Evolutionary conservation across 2,113 vertebrate species (phyloP).

Genomic region (Trichechus manatus): DNA sequence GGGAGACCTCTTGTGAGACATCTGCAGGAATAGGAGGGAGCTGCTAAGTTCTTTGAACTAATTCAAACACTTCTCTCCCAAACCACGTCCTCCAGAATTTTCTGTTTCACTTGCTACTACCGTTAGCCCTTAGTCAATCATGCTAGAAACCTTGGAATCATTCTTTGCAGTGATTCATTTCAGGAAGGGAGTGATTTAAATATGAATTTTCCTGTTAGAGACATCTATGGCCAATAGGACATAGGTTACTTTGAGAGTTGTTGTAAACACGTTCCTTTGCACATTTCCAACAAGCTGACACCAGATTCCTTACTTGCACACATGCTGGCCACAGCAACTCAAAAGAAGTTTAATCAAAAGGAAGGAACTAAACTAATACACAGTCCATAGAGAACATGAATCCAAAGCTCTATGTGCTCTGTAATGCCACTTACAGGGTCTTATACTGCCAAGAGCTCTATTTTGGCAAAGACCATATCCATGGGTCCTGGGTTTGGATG

Average conservation of each 20-base stretch:
- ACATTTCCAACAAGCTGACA: neutral
- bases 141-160: neutral
- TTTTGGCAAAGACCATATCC: neutral
- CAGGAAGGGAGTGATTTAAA: neutral
- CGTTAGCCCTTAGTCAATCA: neutral
- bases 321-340: neutral
- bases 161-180: conserved; percentile 26
- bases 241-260: neutral
- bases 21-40: neutral
- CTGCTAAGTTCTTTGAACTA: neutral
- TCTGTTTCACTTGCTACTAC: neutral
- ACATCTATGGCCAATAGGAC: neutral
- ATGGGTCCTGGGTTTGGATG: neutral
- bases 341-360: neutral
- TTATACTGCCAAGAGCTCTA: neutral
- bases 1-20: neutral
- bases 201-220: neutral
- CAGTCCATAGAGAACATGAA: neutral
- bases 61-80: neutral
- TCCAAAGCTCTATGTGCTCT: neutral
- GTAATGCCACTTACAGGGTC: neutral
- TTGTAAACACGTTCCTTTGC: neutral
- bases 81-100: neutral
- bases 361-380: neutral
- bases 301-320: neutral